These are phyloP conservation scores for Euura lappo DNA, from an alignment of 1,140 invertebrate species.

Conservation along the genomic window DNA sequence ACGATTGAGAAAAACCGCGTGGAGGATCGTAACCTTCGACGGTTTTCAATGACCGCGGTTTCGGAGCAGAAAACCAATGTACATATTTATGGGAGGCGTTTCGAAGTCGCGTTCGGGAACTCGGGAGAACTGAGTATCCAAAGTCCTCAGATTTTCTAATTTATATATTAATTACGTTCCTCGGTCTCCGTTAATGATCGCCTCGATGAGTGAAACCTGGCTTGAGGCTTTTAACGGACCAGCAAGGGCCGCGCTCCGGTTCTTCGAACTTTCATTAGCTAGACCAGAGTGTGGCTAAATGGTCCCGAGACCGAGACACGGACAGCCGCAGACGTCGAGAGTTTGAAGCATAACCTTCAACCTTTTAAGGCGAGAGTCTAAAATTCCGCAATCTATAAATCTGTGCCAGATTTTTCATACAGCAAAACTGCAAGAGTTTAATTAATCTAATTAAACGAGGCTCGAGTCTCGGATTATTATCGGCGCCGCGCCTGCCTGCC, in stretches of 20 bases:
- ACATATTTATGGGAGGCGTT: slow-evolving; percentile 44
- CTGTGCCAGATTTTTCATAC: no score
- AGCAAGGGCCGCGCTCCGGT: background rate
- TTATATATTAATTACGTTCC: slow-evolving; percentile 49
- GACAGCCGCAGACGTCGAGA: background rate
- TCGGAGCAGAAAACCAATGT: slow-evolving; percentile 20
- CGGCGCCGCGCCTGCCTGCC: slow-evolving; percentile 13
- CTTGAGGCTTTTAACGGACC: slow-evolving; percentile 8
- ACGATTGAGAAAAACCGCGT: background rate
- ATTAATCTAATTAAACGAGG: slow-evolving; percentile 55
- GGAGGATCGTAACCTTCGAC: slow-evolving; percentile 18
- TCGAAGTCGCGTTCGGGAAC: slow-evolving; percentile 9
- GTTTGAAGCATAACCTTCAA: no score
- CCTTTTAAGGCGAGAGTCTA: no score
- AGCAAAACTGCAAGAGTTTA: slow-evolving; percentile 21
- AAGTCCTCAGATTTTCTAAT: slow-evolving; percentile 31
- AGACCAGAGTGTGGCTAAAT: background rate
- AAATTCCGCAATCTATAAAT: no score
- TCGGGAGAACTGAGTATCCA: background rate
- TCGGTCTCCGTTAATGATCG: slow-evolving; percentile 25
- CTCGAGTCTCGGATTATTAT: slow-evolving; percentile 23
- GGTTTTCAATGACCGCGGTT: slow-evolving; percentile 18
- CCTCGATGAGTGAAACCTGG: background rate
- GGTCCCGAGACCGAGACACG: background rate
- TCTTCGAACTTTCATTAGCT: slow-evolving; percentile 17